A percentile compares a stretch with the other conserved stretches of the same genome.
Conservation (phyloP, 2,797 vertebrate genomes). For the Choloepus didactylus region DNA sequence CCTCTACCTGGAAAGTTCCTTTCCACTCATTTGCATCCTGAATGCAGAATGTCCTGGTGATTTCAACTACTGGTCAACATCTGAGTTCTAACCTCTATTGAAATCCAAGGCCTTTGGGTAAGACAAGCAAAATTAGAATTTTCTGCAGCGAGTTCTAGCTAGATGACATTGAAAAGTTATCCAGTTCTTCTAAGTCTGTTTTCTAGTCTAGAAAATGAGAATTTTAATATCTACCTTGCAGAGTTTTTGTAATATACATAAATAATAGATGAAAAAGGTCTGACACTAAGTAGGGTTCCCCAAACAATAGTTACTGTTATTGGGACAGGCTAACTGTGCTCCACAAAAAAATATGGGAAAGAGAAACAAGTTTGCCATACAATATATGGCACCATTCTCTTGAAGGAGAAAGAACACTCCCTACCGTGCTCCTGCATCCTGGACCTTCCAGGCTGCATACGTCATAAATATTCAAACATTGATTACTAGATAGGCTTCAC, state of each 20-base stretch:
- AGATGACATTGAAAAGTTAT: background rate
- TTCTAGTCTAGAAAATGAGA: background rate
- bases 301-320: background rate
- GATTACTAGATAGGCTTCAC: background rate
- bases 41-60: background rate
- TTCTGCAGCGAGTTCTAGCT: background rate
- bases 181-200: background rate
- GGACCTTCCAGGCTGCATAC: background rate
- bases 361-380: fast-evolving
- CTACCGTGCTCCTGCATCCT: fast-evolving
- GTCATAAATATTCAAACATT: background rate
- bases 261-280: background rate
- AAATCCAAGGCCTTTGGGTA: background rate
- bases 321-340: background rate
- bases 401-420: background rate
- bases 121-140: background rate
- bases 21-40: background rate
- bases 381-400: background rate
- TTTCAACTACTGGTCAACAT: background rate
- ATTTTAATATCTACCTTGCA: background rate
- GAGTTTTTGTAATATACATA: background rate
- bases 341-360: background rate
- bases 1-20: background rate
- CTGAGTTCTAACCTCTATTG: background rate
- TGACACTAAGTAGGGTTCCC: background rate